Conservation (phyloP, 2,888 invertebrate genomes). For the Polia nebulosa region DNA sequence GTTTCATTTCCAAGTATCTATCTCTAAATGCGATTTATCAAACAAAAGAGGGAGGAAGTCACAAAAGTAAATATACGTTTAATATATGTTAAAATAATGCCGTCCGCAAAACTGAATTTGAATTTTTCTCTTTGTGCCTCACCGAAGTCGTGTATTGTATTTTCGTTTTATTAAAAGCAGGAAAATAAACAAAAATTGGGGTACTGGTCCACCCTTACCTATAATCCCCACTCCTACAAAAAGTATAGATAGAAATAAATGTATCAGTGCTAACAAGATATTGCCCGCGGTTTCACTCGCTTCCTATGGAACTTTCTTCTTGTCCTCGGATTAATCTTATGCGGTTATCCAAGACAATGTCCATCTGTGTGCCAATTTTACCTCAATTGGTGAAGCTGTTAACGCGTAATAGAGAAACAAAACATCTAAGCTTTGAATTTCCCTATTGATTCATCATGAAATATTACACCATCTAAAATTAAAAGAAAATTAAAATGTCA, state of each 20-base stretch:
- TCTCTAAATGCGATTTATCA: slow-evolving; percentile 69
- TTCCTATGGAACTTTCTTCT: not conserved
- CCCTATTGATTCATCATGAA: not conserved
- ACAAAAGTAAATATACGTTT: slow-evolving; percentile 69
- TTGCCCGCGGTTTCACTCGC: not conserved
- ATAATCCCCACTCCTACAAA: slow-evolving; percentile 31
- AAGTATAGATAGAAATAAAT: slow-evolving; percentile 11
- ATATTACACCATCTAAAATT: not conserved
- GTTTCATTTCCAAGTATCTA: slow-evolving; percentile 61
- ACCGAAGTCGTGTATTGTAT: slow-evolving; percentile 75
- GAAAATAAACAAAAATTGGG: slow-evolving; percentile 79
- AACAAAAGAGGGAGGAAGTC: slow-evolving; percentile 43
- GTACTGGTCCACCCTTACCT: slow-evolving; percentile 50
- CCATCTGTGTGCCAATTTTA: not conserved
- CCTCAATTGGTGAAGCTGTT: not conserved
- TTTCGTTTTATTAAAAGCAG: slow-evolving; percentile 81
- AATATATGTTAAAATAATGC: slow-evolving; percentile 74
- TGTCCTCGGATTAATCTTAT: not conserved
- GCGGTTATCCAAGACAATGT: no score
- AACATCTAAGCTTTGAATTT: not conserved
- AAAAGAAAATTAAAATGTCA: not conserved
- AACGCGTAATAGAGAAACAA: not conserved
- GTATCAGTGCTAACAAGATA: slow-evolving; percentile 3
- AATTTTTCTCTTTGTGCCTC: slow-evolving; percentile 78
- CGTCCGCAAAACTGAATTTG: slow-evolving; percentile 76